Evolutionary conservation across 2,888 invertebrate genomes (phyloP), one percentile per base, ranked within the genome.

Genomic region (Liposcelis brunnea): DNA sequence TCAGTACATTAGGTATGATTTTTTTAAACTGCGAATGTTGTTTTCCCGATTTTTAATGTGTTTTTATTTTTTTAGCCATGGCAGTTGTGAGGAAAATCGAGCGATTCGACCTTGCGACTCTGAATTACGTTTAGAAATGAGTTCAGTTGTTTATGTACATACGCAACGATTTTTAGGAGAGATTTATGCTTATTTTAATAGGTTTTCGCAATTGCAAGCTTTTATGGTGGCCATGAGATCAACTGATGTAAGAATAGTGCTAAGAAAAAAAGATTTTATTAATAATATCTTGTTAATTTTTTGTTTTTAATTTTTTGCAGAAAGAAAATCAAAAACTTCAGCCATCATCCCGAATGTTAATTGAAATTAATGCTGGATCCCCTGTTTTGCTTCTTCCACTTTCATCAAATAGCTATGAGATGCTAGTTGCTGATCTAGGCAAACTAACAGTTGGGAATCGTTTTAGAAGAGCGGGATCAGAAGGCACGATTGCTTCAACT

Each of bases 111-210:
- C 64, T 53, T 78, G 74, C 58, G 85, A 89, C 53, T 72, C 78
- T 2, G 72, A 75, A 49, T 64, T 93, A 42, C 71, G 72, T 49
- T 61, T 94, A 26, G 76, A 80, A 56, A 87, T 93, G 85, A 80
- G 87, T 0, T 89, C 94, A 0, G 84, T 94, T 2, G 76, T 84
- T 55, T 93, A 93, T 62, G 81, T 93, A 44, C 93, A 95, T 64
- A 93, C 94, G 1, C 87, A 90, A 58, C 72, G 93, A 45, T 97
- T 95, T 67, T 75, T 93, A 43, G 76, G 79, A 15, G 93, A 93
- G 62, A 68, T 93, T 46, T 78, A 86, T 55, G 80, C 85, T 2
- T 94, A 93, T 65, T 80, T 86, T 51, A 67, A 75, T 42, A 81
- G 85, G 58, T 89, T 95, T 60, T 74, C 82, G 3, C 80, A 89